Evolutionary conservation across 2,113 vertebrate species (phyloP).

Genomic region (Camelus dromedarius): DNA sequence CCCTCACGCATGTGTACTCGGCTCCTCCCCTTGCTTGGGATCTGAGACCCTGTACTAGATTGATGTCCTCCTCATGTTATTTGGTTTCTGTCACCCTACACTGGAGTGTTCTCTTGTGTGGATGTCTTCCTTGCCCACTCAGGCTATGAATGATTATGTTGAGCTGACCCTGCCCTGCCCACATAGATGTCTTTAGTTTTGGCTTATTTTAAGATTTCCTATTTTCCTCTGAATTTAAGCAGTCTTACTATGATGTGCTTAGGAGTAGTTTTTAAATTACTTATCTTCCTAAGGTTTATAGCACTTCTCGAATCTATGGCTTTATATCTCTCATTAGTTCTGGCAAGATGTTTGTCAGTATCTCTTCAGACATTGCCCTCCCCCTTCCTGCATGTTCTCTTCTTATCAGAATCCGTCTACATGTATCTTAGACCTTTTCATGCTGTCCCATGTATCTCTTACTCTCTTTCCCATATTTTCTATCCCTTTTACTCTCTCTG

Average conservation of each 20-base stretch:
- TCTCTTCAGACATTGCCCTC: neutral
- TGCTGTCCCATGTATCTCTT: neutral
- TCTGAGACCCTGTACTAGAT: neutral
- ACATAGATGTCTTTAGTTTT: neutral
- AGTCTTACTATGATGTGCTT: neutral
- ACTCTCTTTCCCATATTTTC: neutral
- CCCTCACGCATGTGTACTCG: neutral
- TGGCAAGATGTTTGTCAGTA: neutral
- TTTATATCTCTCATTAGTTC: neutral
- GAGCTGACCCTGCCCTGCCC: neutral
- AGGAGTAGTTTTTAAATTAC: neutral
- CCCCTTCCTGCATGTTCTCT: neutral
- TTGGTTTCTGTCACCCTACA: neutral
- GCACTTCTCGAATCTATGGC: neutral
- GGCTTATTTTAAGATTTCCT: neutral
- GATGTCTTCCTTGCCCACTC: neutral
- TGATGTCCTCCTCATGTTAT: neutral
- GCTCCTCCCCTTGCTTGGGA: neutral
- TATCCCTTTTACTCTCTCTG: neutral
- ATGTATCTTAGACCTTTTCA: neutral
- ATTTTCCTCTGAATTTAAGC: neutral
- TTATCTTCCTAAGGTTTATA: neutral
- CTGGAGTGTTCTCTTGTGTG: neutral
- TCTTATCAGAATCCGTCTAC: neutral
- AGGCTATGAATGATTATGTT: neutral